phyloP scores from a whole-genome alignment of 1,140 invertebrate species.

The Galendromus occidentalis region DNA sequence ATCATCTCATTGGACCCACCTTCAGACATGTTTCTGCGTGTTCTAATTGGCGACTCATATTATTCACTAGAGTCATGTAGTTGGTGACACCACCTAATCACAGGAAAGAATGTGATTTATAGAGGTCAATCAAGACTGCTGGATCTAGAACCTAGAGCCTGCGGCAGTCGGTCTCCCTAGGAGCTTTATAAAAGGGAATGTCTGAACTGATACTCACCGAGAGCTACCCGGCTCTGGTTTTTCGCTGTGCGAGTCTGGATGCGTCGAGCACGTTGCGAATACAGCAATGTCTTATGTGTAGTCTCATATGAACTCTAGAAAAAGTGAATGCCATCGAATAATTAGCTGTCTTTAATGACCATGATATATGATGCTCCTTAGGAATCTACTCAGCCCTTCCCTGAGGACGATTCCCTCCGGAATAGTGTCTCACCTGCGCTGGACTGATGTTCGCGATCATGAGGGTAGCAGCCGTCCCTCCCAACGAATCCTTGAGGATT shows the following conservation, averaged over 20 bases:
- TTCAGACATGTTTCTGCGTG: background rate
- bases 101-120: background rate
- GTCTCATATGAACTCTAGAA: slow-evolving; percentile 1
- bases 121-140: background rate
- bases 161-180: background rate
- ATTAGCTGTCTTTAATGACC: too few relatives aligned
- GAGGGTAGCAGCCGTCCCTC: background rate
- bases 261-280: background rate
- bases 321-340: too few relatives aligned
- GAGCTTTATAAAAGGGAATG: background rate
- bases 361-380: too few relatives aligned
- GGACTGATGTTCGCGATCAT: background rate
- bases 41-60: background rate
- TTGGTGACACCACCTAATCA: slow-evolving; percentile 4
- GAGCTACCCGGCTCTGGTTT: background rate
- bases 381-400: too few relatives aligned
- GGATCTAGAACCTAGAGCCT: background rate
- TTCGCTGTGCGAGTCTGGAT: background rate
- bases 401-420: background rate
- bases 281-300: background rate
- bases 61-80: background rate
- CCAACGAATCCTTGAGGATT: background rate
- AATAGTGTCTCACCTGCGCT: background rate
- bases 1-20: background rate
- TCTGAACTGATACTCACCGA: background rate